Base-by-base conservation (phyloP, 2,888 invertebrate species). In the Cephus pulcher region DNA sequence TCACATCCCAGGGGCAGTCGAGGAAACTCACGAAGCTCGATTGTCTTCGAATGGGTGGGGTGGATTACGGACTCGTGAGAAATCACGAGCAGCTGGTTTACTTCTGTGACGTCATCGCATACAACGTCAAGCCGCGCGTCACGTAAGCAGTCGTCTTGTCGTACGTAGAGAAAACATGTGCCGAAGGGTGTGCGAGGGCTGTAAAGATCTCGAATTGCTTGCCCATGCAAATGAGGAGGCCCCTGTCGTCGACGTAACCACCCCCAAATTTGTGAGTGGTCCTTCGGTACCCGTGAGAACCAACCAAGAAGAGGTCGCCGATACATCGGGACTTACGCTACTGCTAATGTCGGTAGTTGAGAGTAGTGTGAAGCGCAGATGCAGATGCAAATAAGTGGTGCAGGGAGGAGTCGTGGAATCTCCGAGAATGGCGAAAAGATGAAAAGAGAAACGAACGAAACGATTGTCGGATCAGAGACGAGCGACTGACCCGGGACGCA, bases 21-120 rank as follows among this genome's bases (percentile, higher is more conserved):
- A 78, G 78, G 40, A 15, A 40, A 40, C 40, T 15, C 6, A 15
- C 40, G 40, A 40, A 40, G 40, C 40, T 40, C 40, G 69, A 90
- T 90, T 90, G 90, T 90, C 88, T 90, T 86, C 86, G 87, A 86
- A 86, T 90, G 88, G 90, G 89, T 90, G 90, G 88, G 87, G 87
- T 90, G 88, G 90, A 90, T 90, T 90, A 89, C 88, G 89, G 88
- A 88, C 90, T 88, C 90, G 90, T 90, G 90, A 90, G 90, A 90
- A 90, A 90, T 89, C 86, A 85, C 88, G 85, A 86, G 89, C 90
- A 90, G 90, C 90, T 90, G 90, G 88, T 40, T 40, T 40, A 40
- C 6, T 40, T 40, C 1, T 40, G 40, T 82, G 80, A 83, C 82
- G 81, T 80, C 80, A 80, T 40, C 40, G 40, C 15, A 40, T 12